A percentile compares a stretch with the other conserved stretches of the same genome.
Conservation (phyloP, 2,113 vertebrate species). For the Brevimyrus niger region DNA sequence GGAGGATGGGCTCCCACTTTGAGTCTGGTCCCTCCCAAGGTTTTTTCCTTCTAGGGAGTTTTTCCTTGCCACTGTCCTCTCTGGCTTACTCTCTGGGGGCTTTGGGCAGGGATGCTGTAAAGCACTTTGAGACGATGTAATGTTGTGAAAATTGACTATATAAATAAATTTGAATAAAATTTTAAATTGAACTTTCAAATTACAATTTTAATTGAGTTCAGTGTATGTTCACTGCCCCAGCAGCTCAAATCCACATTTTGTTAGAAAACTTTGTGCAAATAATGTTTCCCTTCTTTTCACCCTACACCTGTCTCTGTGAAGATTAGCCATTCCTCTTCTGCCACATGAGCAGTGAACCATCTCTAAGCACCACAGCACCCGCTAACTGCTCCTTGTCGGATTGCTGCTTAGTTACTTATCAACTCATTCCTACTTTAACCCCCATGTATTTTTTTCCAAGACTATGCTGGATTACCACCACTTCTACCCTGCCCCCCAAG, state of each 20-base stretch:
- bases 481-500: neutral
- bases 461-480: neutral
- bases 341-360: neutral
- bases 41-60: no score
- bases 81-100: neutral
- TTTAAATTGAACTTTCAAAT: neutral
- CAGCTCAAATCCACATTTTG: neutral
- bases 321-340: neutral
- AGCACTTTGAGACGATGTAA: neutral
- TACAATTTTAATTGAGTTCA: neutral
- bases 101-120: neutral
- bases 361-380: neutral
- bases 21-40: neutral
- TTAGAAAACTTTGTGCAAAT: neutral
- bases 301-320: no score
- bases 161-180: neutral
- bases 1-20: neutral
- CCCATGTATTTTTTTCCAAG: neutral
- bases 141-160: neutral
- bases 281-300: neutral
- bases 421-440: neutral
- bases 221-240: neutral
- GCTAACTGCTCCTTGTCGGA: neutral
- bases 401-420: neutral
- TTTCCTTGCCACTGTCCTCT: no score